Conservation (phyloP, 2,888 invertebrate genomes). For the Thecophora atra region DNA sequence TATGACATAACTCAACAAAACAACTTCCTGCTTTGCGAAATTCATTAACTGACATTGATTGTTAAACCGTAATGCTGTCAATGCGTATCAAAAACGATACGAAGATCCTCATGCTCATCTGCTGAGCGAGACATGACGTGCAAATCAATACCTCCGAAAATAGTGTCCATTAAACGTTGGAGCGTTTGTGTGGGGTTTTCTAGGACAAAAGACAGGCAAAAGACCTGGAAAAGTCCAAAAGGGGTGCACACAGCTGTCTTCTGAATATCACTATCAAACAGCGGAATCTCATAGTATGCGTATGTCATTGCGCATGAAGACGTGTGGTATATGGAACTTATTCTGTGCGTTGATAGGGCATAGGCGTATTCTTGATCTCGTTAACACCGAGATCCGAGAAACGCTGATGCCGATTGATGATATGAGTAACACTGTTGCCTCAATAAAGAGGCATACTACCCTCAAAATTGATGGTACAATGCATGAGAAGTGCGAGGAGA, state of each 20-base stretch:
- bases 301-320: too few species aligned
- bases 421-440: too few species aligned
- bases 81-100: slow-evolving; percentile 42
- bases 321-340: too few species aligned
- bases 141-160: slow-evolving; percentile 48
- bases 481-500: too few species aligned
- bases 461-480: too few species aligned
- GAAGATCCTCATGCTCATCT: slow-evolving; percentile 42
- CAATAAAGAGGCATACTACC: too few species aligned
- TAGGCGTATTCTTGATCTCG: too few species aligned
- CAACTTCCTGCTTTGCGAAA: slow-evolving; percentile 17
- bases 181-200: slow-evolving; percentile 59
- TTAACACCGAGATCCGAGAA: too few species aligned
- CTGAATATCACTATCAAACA: slow-evolving; percentile 51
- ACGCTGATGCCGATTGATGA: too few species aligned
- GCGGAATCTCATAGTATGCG: slow-evolving; percentile 60
- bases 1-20: slow-evolving; percentile 19
- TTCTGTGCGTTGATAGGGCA: too few species aligned
- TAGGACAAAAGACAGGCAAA: slow-evolving; percentile 48
- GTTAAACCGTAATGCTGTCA: neutral
- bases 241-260: slow-evolving; percentile 61
- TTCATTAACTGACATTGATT: slow-evolving; percentile 30
- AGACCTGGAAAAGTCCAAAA: slow-evolving; percentile 56
- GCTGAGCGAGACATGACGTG: slow-evolving; percentile 45
- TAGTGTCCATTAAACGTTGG: slow-evolving; percentile 54